These are phyloP conservation scores for Proteles cristata DNA, from an alignment of 2,113 vertebrate genomes.

Conservation along the genomic window DNA sequence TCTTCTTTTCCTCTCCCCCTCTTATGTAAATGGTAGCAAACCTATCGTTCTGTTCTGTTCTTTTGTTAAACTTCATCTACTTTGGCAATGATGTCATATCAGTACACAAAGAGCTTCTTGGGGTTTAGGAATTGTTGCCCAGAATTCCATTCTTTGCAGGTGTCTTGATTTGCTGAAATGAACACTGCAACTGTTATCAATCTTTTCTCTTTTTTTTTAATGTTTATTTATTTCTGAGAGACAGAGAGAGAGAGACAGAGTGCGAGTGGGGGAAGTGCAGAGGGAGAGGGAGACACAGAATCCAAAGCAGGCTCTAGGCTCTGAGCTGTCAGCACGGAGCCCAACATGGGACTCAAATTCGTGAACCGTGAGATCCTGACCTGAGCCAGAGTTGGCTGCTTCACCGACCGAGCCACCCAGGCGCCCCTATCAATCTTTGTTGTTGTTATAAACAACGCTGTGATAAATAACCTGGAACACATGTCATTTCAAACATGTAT, in stretches of 20 bases:
- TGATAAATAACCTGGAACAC: neutral
- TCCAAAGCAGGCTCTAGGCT: too few species aligned
- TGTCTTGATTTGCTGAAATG: conserved; percentile 31
- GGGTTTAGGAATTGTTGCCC: neutral
- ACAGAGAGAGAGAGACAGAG: too few species aligned
- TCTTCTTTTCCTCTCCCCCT: neutral
- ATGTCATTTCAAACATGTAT: neutral
- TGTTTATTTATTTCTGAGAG: too few species aligned
- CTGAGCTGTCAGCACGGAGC: too few species aligned
- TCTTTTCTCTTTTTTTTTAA: neutral
- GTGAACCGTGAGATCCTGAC: too few species aligned
- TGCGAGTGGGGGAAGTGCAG: too few species aligned
- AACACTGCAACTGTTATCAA: neutral
- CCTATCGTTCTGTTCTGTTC: neutral
- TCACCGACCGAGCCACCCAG: too few species aligned
- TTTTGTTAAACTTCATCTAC: neutral
- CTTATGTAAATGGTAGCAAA: neutral
- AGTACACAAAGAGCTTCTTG: neutral
- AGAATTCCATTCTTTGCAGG: neutral
- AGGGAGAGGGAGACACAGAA: too few species aligned
- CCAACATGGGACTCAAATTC: too few species aligned
- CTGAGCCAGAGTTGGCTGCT: too few species aligned
- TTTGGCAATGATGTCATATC: neutral
- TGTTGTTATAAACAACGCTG: neutral
- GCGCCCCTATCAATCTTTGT: neutral